A percentile compares a stretch with the other conserved stretches of the same genome.
Evolutionary conservation across 2,797 vertebrate species (phyloP).

Genomic region (Acipenser ruthenus): DNA sequence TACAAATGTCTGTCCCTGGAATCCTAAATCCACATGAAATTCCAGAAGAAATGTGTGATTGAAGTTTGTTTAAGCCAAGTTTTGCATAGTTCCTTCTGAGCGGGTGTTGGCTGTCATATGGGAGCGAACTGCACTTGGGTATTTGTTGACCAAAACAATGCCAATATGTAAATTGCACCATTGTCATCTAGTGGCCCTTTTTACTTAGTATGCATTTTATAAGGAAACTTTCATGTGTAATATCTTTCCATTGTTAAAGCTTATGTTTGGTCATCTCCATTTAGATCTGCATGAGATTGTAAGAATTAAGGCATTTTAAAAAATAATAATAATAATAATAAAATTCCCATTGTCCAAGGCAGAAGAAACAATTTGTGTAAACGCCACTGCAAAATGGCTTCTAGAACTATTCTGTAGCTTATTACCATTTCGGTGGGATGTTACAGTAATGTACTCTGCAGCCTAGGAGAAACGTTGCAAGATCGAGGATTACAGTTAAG

Average conservation of each 20-base stretch:
- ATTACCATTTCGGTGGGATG: constrained; percentile 52
- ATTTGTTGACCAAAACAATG: constrained; percentile 93
- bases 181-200: constrained; percentile 89
- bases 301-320: constrained; percentile 66
- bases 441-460: constrained; percentile 57
- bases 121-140: constrained; percentile 74
- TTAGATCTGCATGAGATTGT: constrained; percentile 79
- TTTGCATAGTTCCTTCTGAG: constrained; percentile 51
- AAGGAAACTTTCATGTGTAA: constrained; percentile 76
- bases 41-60: constrained; percentile 98
- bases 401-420: constrained; percentile 55
- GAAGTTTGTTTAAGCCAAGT: constrained; percentile 56
- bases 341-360: constrained; percentile 60
- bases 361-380: constrained; percentile 64
- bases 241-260: constrained; percentile 74
- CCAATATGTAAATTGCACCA: constrained; percentile 91
- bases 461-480: constrained; percentile 62
- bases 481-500: constrained; percentile 54
- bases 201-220: constrained; percentile 91
- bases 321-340: too few relatives aligned
- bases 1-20: constrained; percentile 95
- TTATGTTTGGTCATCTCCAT: constrained; percentile 70
- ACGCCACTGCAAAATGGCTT: constrained; percentile 61
- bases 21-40: constrained; percentile 98
- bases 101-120: constrained; percentile 52